Conservation (phyloP, 2,113 vertebrate species). For the Scytalopus superciliaris region DNA sequence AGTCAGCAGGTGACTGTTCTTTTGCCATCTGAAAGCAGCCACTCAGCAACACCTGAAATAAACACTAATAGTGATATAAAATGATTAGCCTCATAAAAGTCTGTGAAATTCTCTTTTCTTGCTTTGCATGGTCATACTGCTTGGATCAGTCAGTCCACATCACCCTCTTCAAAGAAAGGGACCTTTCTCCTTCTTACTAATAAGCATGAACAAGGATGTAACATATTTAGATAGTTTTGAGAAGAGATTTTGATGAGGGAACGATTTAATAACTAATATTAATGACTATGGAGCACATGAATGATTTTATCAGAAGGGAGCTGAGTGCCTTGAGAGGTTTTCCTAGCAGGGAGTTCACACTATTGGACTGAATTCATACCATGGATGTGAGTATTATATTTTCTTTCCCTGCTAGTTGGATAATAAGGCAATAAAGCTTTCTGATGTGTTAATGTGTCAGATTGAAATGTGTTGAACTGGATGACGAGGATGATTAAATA, state of each 20-base stretch:
- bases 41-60: not conserved
- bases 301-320: not conserved
- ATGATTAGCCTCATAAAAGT: too few species aligned
- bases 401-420: not conserved
- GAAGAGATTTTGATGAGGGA: not conserved
- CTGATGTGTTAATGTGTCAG: conserved; percentile 5
- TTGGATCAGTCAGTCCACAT: not conserved
- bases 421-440: conserved; percentile 18
- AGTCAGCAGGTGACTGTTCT: not conserved
- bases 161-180: accelerated
- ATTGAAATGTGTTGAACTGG: not conserved
- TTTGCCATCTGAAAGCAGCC: not conserved
- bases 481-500: conserved; percentile 17
- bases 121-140: accelerated
- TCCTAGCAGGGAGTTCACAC: not conserved
- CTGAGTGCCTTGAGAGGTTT: not conserved
- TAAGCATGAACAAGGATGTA: not conserved
- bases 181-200: not conserved
- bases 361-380: not conserved
- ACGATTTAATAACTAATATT: not conserved
- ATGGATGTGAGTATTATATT: not conserved
- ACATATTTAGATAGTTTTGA: not conserved
- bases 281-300: not conserved
- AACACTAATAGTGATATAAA: too few species aligned
- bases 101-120: not conserved